Conservation (phyloP, 2,113 vertebrate species). For the Saimiri boliviensis region DNA sequence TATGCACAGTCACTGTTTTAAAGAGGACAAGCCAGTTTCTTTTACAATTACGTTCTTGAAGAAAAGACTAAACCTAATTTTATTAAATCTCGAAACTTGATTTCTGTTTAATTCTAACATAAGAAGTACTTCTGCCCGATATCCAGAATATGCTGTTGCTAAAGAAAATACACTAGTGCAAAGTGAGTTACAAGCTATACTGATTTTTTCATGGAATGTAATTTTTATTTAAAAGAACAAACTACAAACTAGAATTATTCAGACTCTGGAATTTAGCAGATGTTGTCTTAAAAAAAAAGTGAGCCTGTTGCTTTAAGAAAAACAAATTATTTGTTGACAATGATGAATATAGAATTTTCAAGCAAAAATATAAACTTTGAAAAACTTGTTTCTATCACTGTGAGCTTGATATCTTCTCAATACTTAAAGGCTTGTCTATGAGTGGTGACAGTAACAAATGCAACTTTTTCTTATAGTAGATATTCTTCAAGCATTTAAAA, state of each 20-base stretch:
- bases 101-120: background rate
- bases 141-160: background rate
- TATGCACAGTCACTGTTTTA: background rate
- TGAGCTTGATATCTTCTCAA: background rate
- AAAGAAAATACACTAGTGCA: background rate
- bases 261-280: background rate
- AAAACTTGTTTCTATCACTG: background rate
- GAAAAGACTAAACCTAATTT: background rate
- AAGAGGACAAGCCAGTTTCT: background rate
- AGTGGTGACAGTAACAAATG: background rate
- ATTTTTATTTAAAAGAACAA: constrained; percentile 1
- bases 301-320: background rate
- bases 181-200: background rate
- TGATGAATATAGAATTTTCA: constrained; percentile 10
- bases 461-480: background rate
- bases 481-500: background rate
- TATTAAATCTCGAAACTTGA: background rate
- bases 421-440: background rate
- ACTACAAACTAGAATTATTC: background rate
- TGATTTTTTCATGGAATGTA: background rate
- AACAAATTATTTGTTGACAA: background rate
- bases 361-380: background rate
- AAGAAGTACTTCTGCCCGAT: background rate
- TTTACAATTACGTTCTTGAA: background rate
- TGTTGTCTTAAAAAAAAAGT: background rate